Base-by-base conservation (phyloP, 2,888 invertebrate genomes). In the Napeogenes sylphis region DNA sequence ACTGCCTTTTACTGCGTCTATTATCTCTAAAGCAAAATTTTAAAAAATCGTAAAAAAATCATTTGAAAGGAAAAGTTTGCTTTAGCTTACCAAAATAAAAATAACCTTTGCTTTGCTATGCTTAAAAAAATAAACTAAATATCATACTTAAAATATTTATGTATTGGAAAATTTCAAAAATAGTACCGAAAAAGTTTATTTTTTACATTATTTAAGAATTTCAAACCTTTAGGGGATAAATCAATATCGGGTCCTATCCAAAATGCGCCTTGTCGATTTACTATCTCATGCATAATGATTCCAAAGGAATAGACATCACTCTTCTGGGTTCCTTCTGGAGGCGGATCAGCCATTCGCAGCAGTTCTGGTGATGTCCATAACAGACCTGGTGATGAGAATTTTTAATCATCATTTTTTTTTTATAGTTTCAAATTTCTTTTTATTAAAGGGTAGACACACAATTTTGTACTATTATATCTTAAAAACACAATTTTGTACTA, bases 281-380 rank as follows among this genome's bases (percentile, higher is more conserved):
- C 94, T 73, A 98, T 98, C 88, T 98, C 98, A 79, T 98, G 97
- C 77, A 97, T 95, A 75, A 98, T 96, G 75, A 98, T 96, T 13
- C 94, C 97, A 80, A 98, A 98, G 53, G 98, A 97, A 83, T 98
- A 98, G n/a, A 98, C 95, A 78, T 98, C 98, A 32, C 96, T 98
- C 82, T 97, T 97, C 78, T 96, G 97, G 0, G 95, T 95, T 1
- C 97, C 97, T 75, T 94, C 94, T 0, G 92, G 91, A 0, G 93
- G 92, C 0, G 91, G 91, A 59, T 93, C 91, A 35, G 92, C 86
- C 87, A 93, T 91, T 61, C 95, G 92, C 55, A 98, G 91, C 21
- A 98, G 82, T 82, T 98, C 98, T 0, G 98, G 98, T 0, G 98
- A 94, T 0, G 98, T 98, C 98, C 98, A 98, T 45, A 98, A 88